Conservation (phyloP, 92 coral and sea anemone genomes). For the Heteractis magnifica region DNA sequence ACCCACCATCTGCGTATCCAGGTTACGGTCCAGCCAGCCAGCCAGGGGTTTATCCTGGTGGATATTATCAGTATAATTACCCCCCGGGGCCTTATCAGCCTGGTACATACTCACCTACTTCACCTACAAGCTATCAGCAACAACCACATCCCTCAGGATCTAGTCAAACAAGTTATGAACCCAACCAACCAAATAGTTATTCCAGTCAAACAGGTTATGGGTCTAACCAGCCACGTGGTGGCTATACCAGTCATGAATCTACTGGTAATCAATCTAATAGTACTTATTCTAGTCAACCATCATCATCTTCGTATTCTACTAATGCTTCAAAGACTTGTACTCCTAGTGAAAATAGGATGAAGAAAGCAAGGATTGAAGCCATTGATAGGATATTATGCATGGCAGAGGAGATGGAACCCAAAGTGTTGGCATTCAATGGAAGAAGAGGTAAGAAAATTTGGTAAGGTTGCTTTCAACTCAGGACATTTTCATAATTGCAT, state of each 20-base stretch:
- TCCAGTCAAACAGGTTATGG: not conserved
- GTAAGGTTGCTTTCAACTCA: not conserved
- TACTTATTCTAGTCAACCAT: constrained; percentile 14
- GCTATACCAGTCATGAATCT: not conserved
- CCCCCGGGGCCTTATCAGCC: not conserved
- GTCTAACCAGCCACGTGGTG: not conserved
- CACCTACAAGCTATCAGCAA: not conserved
- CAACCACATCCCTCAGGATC: not conserved
- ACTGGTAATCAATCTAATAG: constrained; percentile 4
- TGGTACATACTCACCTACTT: not conserved
- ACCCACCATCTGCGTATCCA: not conserved
- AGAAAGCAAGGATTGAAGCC: constrained; percentile 59
- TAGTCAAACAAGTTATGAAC: not conserved
- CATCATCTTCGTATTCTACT: constrained; percentile 6
- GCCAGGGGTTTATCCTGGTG: constrained; percentile 14
- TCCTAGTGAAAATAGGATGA: constrained; percentile 2
- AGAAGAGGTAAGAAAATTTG: constrained; percentile 69
- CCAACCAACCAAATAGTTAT: not conserved
- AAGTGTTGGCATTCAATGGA: constrained; percentile 73
- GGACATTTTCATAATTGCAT: too few species aligned
- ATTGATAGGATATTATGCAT: constrained; percentile 82
- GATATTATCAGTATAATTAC: constrained; percentile 26
- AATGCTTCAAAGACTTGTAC: constrained; percentile 4
- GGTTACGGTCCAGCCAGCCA: not conserved
- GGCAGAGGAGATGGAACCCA: constrained; percentile 79